Evolutionary conservation across 2,113 vertebrate species (phyloP), one percentile per base, ranked within the genome.

Genomic region (Xiphorhynchus elegans): DNA sequence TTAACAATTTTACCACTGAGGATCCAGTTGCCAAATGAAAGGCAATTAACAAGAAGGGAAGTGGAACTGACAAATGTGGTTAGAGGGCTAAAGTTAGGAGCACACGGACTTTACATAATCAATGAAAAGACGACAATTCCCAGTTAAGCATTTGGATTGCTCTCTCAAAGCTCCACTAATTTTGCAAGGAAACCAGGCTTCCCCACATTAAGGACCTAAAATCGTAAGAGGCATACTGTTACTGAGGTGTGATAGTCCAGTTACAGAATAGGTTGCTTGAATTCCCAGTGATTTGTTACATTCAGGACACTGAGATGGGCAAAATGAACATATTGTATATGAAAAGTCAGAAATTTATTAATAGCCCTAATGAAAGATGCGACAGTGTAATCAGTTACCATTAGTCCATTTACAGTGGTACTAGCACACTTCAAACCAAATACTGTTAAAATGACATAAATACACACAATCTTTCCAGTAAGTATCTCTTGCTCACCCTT

Each of bases 21-120:
- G 53, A 68, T 73, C 40, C 28, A 75, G 24, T 8, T 85, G 63
- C 21, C 42, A 86, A 69, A 74, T 10, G 87, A 69, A 77, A 62
- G 11, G 23, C 33, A 91, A 79, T 1, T 58, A 19, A 64, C 33
- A 87, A 50, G 28, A 86, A 84, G 6, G 3, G n/a, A 93, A 79
- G 31, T 3, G 58, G 52, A 80, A 55, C 33, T 31, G 19, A 44
- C 31, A 74, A 49, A 50, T 62, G 12, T 1, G 1, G 9, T 53
- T 40, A 91, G 78, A 74, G 47, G 24, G 47, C 16, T 67, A 0
- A 62, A 67, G 56, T 12, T 69, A 50, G 7, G 20, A 84, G 25
- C 6, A 46, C 7, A 50, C 0, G 0, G 20, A 56, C 11, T 77
- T 56, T 4, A 76, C 15, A 39, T 10, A 66, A 62, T 4, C 19